Percentiles rank a stretch among this genome's conserved stretches.
These are phyloP conservation scores for Climacteris rufus DNA, from an alignment of 2,113 vertebrate species.

Conservation along the genomic window DNA sequence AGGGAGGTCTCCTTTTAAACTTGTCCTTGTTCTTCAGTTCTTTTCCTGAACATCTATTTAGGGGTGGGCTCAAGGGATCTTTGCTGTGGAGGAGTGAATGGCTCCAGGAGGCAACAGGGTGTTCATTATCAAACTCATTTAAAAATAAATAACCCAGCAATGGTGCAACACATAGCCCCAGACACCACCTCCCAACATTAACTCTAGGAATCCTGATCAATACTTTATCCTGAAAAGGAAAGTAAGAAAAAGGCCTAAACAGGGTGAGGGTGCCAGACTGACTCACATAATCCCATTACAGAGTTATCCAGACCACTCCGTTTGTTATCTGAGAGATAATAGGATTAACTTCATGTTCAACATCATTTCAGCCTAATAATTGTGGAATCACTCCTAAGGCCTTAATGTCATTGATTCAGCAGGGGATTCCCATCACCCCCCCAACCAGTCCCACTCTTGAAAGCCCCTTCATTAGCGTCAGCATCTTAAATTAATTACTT, in stretches of 20 bases:
- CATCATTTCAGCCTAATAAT: slow-evolving; percentile 33
- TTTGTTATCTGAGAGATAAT: slow-evolving; percentile 43
- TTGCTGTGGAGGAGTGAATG: background rate
- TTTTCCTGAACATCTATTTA: background rate
- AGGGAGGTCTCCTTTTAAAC: background rate
- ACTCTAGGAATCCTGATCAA: background rate
- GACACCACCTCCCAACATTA: background rate
- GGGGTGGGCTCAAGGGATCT: background rate
- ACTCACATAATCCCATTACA: slow-evolving; percentile 3
- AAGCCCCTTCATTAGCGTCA: background rate
- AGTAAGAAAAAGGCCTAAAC: background rate
- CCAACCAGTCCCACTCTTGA: background rate
- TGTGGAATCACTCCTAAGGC: background rate
- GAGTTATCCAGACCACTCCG: background rate
- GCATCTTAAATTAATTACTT: slow-evolving; percentile 40
- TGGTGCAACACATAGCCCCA: background rate
- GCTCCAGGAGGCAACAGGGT: background rate
- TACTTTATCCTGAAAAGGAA: background rate
- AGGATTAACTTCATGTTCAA: slow-evolving; percentile 49
- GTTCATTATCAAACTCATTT: background rate
- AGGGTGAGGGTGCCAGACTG: background rate
- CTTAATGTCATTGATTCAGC: background rate
- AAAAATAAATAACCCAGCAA: background rate
- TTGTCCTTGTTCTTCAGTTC: background rate
- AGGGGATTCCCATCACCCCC: background rate